Evolutionary conservation across 2,113 vertebrate genomes (phyloP).

Genomic region (Epinephelus lanceolatus): DNA sequence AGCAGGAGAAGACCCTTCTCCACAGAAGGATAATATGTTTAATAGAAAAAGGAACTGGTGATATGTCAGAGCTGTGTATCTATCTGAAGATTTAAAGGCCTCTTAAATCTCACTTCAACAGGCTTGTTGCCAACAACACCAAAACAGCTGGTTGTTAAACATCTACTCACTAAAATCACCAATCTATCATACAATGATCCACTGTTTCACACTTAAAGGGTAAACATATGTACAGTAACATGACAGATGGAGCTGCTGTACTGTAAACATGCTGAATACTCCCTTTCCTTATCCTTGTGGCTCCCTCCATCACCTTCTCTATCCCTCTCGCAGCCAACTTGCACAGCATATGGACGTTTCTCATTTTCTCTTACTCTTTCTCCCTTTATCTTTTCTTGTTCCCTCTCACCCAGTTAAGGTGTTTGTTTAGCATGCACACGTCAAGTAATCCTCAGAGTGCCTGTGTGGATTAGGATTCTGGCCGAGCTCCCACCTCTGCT

Average conservation of each 20-base stretch:
- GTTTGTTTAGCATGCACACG: slow-evolving; percentile 58
- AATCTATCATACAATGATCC: slow-evolving; percentile 9
- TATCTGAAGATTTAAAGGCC: slow-evolving; percentile 21
- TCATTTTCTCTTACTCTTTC: slow-evolving; percentile 16
- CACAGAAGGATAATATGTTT: background rate
- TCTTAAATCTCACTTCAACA: slow-evolving; percentile 6
- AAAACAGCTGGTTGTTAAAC: slow-evolving; percentile 19
- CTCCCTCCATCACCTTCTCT: slow-evolving; percentile 16
- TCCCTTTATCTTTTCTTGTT: slow-evolving; percentile 22
- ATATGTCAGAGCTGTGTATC: slow-evolving; percentile 20
- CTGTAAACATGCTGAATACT: slow-evolving; percentile 40
- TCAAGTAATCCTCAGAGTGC: slow-evolving; percentile 69
- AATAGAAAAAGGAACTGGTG: background rate
- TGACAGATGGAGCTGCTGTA: slow-evolving; percentile 29
- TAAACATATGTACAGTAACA: slow-evolving; percentile 29
- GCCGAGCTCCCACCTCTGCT: slow-evolving; percentile 51
- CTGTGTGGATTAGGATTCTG: slow-evolving; percentile 66
- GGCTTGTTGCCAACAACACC: slow-evolving; percentile 2
- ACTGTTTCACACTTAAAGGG: slow-evolving; percentile 1
- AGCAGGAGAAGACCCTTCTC: background rate
- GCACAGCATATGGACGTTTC: background rate
- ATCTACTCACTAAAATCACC: slow-evolving; percentile 9
- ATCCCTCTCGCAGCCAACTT: background rate
- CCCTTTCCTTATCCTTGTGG: slow-evolving; percentile 19
- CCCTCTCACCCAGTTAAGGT: slow-evolving; percentile 58